phyloP scores from a whole-genome alignment of 2,888 invertebrate species.

The Entomobrya multifasciata region DNA sequence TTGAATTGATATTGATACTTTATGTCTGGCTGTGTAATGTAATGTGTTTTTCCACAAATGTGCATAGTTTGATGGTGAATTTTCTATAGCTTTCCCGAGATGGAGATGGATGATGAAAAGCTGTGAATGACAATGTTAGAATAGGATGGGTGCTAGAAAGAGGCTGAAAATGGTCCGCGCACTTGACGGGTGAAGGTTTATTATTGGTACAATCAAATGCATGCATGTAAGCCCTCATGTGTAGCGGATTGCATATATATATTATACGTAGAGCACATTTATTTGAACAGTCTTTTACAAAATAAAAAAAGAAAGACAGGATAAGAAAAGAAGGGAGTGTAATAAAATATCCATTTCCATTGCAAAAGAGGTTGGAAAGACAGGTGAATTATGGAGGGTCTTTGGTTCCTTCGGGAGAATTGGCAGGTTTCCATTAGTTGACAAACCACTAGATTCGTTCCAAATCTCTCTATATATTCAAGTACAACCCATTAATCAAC shows the following conservation, averaged over 20 bases:
- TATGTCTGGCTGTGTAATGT: constrained; percentile 9
- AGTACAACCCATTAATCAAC: constrained; percentile 41
- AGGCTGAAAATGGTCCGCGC: constrained; percentile 50
- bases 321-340: neutral
- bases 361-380: constrained; percentile 35
- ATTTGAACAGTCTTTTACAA: neutral
- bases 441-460: constrained; percentile 64
- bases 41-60: no score
- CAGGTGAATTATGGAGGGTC: constrained; percentile 69
- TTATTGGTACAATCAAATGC: constrained; percentile 32
- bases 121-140: constrained; percentile 54
- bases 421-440: constrained; percentile 71
- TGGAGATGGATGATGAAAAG: constrained; percentile 32
- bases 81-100: no score
- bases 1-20: neutral
- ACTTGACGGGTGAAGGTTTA: constrained; percentile 47
- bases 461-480: constrained; percentile 60
- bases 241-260: neutral
- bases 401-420: constrained; percentile 65
- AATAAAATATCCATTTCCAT: constrained; percentile 53
- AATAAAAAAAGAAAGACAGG: neutral
- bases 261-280: neutral
- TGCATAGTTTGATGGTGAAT: no score
- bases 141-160: constrained; percentile 34
- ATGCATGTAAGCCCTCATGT: neutral